Conservation (phyloP, 1,140 invertebrate genomes). For the Caerostris extrusa region DNA sequence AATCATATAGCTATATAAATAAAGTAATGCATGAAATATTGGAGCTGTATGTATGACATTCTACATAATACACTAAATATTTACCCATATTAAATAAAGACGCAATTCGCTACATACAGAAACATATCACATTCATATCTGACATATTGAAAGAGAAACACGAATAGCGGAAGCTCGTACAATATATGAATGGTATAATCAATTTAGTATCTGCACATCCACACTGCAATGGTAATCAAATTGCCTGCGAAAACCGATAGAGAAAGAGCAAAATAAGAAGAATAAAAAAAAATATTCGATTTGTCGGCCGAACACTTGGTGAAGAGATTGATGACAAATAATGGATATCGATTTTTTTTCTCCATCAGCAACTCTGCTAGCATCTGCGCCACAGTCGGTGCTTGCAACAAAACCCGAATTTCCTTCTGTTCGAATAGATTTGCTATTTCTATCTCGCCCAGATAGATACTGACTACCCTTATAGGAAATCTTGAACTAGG, state of each 20-base stretch:
- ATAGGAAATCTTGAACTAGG: neutral
- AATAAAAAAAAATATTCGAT: neutral
- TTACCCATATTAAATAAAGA: too few relatives aligned
- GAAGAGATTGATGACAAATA: constrained; percentile 32
- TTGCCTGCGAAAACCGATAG: constrained; percentile 12
- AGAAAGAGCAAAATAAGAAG: neutral
- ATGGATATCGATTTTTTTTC: neutral
- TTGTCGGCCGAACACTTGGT: constrained; percentile 1
- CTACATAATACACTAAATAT: too few relatives aligned
- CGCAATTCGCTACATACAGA: too few relatives aligned
- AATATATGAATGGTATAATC: neutral
- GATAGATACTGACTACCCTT: neutral
- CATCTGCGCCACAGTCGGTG: neutral
- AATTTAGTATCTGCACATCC: neutral
- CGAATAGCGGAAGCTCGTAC: neutral
- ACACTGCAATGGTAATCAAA: constrained; percentile 5
- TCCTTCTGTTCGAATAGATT: neutral
- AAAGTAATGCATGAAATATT: too few relatives aligned
- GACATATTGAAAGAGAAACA: neutral
- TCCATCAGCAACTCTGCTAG: neutral
- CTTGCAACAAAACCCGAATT: neutral
- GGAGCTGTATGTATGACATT: too few relatives aligned
- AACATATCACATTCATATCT: neutral
- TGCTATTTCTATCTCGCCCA: neutral
- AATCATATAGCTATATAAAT: too few relatives aligned